These are phyloP conservation scores for Luffia ferchaultella DNA, from an alignment of 2,888 invertebrate genomes.

Conservation along the genomic window DNA sequence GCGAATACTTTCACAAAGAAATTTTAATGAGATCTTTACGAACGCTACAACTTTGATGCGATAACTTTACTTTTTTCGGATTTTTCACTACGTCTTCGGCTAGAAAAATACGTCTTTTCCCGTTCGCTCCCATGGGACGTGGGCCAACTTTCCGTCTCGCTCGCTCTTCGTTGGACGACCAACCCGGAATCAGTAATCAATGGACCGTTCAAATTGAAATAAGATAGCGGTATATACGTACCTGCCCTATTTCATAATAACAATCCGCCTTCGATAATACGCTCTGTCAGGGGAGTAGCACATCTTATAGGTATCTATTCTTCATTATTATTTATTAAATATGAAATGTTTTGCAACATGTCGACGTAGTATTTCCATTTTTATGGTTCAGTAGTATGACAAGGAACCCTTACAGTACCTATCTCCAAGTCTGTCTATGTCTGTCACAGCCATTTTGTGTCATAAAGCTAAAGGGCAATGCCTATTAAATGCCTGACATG, in stretches of 20 bases:
- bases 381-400: too few relatives aligned
- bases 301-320: too few relatives aligned
- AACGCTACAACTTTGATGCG: conserved; percentile 53
- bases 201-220: conserved; percentile 64
- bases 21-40: conserved; percentile 61
- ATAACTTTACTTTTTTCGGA: conserved; percentile 51
- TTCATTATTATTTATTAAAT: too few relatives aligned
- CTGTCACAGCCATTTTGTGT: too few relatives aligned
- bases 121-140: conserved; percentile 23
- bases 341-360: too few relatives aligned
- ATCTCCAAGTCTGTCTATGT: too few relatives aligned
- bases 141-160: conserved; percentile 25
- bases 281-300: conserved; percentile 6
- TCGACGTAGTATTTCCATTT: too few relatives aligned
- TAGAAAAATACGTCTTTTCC: conserved; percentile 40
- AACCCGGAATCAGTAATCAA: conserved; percentile 60
- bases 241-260: conserved; percentile 39
- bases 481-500: too few relatives aligned
- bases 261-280: conserved; percentile 22
- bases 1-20: conserved; percentile 54
- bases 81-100: conserved; percentile 42
- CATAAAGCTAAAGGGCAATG: too few relatives aligned
- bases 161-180: conserved; percentile 40
- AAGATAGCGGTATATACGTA: conserved; percentile 49
- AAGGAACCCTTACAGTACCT: too few relatives aligned